Evolutionary conservation across 2,797 vertebrate genomes (phyloP), one percentile per base, ranked within the genome.

Genomic region (Sarcoramphus papa): DNA sequence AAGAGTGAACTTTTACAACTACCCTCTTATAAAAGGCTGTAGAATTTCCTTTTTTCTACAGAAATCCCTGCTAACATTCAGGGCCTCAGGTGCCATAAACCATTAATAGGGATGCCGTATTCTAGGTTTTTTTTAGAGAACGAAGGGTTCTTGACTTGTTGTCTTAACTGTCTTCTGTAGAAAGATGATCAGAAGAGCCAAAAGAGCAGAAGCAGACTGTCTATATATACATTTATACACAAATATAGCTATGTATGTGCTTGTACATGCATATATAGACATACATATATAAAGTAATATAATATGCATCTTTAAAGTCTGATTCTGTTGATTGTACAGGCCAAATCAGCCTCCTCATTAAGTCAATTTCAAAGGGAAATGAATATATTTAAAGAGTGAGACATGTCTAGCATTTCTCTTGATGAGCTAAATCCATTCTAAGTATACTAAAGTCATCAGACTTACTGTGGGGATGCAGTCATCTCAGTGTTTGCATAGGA

Each of bases 311-410:
- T 94, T 93, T 60, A 64, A 90, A 74, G 78, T 80, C 45, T 96
- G 89, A 92, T 89, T 93, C 75, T 77, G 91, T 91, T 96, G 96
- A 96, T 96, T 94, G 94, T 93, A 85, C 85, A 92, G 90, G 51
- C 83, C 76, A 93, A 96, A 96, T 96, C 93, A 92, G 47, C 35
- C 47, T 79, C 43, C 93, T 96, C 95, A 95, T 96, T 97, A 95
- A 97, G 93, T 92, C 68, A 96, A 47, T 96, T 95, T 93, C 87
- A 93, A 96, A 94, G 92, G 75, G 92, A 94, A 94, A 92, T 96
- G 89, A 95, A 77, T 96, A 83, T 92, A 93, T 94, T 96, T 96
- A 93, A 95, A 88, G 91, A 97, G 33, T 94, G 93, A 96, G 85
- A 85, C 81, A 94, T 93, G 94, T 83, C 95, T 94, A 95, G 67